These are phyloP conservation scores for Lymantria monacha DNA, from an alignment of 2,888 invertebrate genomes.

Conservation along the genomic window DNA sequence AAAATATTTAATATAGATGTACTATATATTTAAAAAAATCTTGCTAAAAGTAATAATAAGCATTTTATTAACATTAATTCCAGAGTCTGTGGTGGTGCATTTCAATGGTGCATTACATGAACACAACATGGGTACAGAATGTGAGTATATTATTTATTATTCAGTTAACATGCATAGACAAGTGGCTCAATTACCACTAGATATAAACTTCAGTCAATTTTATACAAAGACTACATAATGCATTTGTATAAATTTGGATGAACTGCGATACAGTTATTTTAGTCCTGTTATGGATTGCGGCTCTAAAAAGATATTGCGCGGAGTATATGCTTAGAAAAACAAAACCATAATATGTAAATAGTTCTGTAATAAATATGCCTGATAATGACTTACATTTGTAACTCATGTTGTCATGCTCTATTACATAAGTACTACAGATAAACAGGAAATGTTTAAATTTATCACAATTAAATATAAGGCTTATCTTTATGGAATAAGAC, in stretches of 20 bases:
- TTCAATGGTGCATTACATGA: slow-evolving; percentile 66
- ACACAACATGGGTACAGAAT: slow-evolving; percentile 50
- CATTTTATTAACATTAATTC: slow-evolving; percentile 28
- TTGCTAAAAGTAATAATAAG: not conserved
- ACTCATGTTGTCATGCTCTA: not conserved
- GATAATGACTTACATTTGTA: not conserved
- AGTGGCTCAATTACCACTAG: no score
- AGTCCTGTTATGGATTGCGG: no score
- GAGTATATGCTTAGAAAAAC: no score
- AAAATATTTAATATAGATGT: slow-evolving; percentile 12
- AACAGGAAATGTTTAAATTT: not conserved
- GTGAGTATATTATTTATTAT: slow-evolving; percentile 58
- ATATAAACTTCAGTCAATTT: no score
- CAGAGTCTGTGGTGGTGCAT: slow-evolving; percentile 66
- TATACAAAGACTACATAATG: no score
- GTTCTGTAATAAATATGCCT: not conserved
- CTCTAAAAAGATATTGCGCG: no score
- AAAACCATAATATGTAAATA: no score
- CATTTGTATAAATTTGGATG: no score
- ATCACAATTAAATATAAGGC: slow-evolving; percentile 10
- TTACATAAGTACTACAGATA: not conserved
- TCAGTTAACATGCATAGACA: not conserved
- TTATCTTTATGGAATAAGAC: slow-evolving; percentile 3
- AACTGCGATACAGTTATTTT: no score
- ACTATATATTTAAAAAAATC: not conserved